Base-by-base conservation (phyloP, 2,113 vertebrate genomes). In the Montifringilla adamsi region DNA sequence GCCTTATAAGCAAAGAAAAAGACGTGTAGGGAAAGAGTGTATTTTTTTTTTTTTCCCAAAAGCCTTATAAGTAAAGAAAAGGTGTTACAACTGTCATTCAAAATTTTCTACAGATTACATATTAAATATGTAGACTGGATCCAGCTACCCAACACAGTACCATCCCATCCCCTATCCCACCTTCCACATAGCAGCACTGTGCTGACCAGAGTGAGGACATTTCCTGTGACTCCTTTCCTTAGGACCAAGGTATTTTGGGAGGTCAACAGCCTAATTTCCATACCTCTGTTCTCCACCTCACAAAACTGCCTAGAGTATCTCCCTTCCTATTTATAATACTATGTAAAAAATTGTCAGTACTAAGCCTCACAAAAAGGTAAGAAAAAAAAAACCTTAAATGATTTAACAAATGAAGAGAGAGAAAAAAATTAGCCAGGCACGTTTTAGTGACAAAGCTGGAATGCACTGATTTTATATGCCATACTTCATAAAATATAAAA, bases 141-240 rank as follows among this genome's bases (percentile, higher is more conserved):
- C 31, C 43, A 79, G 26, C 7, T 56, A 53, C n/a, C 11, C 47
- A 50, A 47, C 10, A 31, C 1, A 13, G 39, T 30, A 64, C 11
- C 13, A 72, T 16, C 23, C 13, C 8, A 2, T 33, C 10, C 23
- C 13, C 27, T 63, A 53, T 33, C 20, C 33, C 35, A 56, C 10
- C 12, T 62, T 62, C 49, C 66, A 70, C 1, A 6, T 0, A 55
- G n/a, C 35, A 72, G 28, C 0, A 0, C 47, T 49, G 41, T 1
- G 0, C 26, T 76, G 46, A 62, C 6, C 41, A 76, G 13, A 58
- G 31, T 28, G 41, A 77, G 0, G 0, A 33, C 0, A 0, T 17
- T 41, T 69, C 50, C 50, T 79, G 6, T 10, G 15, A 83, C 8
- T 41, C 7, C 37, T 27, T 59, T 69, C 62, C 47, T 63, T 47